Evolutionary conservation across 2,113 vertebrate genomes (phyloP), one percentile per base, ranked within the genome.

Genomic region (Vidua chalybeata): DNA sequence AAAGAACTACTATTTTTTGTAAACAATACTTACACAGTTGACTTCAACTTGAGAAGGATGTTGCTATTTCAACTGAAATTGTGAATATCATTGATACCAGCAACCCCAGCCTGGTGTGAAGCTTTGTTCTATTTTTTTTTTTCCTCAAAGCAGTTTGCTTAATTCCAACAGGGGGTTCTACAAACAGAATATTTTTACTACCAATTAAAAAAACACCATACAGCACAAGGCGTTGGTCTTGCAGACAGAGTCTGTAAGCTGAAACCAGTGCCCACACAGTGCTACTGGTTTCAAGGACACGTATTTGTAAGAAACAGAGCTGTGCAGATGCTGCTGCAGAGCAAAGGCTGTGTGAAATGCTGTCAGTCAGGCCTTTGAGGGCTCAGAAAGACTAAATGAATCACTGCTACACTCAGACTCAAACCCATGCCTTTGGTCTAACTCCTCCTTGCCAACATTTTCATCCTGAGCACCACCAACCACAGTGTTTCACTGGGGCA

Each of bases 101-200:
- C 35, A 58, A 62, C 45, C 41, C 51, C 31, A 73, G 89, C 55
- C 20, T 33, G 24, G 41, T 17, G 51, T 17, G 54, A 95, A 85
- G 67, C 71, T 90, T 76, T 90, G 66, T 73, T 93, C 62, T 87
- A 43, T 49, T 83, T 68, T 48, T 35, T 48, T 35, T 69, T 51
- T 67, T 13, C 11, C 27, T 86, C 63, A 85, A 76, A 89, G 78
- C 26, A 62, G 37, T 91, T 90, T 90, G 69, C 72, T 92, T 91
- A 48, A 92, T 89, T 93, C 48, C 85, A 80, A 66, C 35, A 54
- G 54, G 41, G 26, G 27, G 74, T 91, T 85, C 79, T 39, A 82
- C 51, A 94, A 94, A 73, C 48, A 90, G 22, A 48, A 24, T 3
- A 9, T 12, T 93, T 92, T 91, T 83, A 85, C 69, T 80, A 58